Percentiles rank a stretch among this genome's conserved stretches.
phyloP scores from a whole-genome alignment of 2,888 invertebrate species.

The Plebejus melissa region DNA sequence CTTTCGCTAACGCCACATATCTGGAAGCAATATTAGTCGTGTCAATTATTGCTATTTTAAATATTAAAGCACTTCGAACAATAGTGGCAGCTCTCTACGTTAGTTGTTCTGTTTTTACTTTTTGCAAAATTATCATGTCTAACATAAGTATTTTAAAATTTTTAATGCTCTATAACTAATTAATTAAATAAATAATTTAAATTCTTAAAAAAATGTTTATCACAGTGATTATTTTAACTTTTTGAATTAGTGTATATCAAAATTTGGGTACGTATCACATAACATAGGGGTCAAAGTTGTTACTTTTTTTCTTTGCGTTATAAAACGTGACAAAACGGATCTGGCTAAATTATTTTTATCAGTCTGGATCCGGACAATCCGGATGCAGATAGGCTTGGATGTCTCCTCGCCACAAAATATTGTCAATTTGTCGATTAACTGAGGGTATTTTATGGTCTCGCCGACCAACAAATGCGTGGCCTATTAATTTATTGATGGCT shows the following conservation, averaged over 20 bases:
- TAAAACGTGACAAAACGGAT: not conserved
- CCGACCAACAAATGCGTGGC: not conserved
- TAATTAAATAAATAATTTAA: no score
- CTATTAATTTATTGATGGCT: not conserved
- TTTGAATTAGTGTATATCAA: no score
- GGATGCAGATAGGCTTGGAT: no score
- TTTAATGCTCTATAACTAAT: no score
- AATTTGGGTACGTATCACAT: no score
- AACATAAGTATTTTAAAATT: no score
- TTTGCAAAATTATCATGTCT: not conserved
- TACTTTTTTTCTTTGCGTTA: not conserved
- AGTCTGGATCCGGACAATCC: no score
- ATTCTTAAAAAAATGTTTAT: no score
- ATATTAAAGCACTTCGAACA: not conserved
- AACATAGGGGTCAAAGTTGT: not conserved
- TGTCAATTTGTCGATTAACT: not conserved
- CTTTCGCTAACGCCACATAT: slow-evolving; percentile 42
- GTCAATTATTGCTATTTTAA: not conserved
- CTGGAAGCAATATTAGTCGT: slow-evolving; percentile 33
- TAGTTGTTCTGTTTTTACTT: not conserved
- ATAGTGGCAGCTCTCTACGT: not conserved
- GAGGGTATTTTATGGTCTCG: not conserved
- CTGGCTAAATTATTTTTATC: not conserved
- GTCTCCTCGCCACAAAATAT: not conserved
- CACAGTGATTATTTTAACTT: no score